Percentiles rank a stretch among this genome's conserved stretches.
These are phyloP conservation scores for Lepus timidus DNA, from an alignment of 2,113 vertebrate species.

Conservation along the genomic window DNA sequence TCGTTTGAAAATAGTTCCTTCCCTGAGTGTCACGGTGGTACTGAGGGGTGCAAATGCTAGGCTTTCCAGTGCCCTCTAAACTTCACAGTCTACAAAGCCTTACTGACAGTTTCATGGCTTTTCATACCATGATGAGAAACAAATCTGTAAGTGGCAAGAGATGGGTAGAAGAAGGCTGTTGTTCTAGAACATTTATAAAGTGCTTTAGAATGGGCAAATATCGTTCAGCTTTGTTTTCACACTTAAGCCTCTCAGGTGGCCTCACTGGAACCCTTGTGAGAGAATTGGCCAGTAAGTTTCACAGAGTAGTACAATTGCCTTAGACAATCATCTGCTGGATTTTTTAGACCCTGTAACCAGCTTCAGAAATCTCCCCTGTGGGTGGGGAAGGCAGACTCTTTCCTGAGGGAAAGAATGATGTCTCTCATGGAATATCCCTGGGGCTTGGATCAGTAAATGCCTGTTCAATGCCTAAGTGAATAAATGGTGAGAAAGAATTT, in stretches of 20 bases:
- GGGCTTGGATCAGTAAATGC: neutral
- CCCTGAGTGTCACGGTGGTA: neutral
- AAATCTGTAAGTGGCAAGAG: neutral
- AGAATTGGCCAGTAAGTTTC: conserved; percentile 4
- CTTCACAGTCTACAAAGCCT: neutral
- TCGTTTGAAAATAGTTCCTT: neutral
- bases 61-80: neutral
- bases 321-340: neutral
- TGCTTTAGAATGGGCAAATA: conserved; percentile 12
- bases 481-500: conserved; percentile 14
- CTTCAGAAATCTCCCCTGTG: neutral
- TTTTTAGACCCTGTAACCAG: conserved; percentile 21
- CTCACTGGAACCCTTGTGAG: neutral
- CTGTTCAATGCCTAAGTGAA: neutral
- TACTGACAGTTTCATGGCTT: neutral
- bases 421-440: neutral
- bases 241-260: neutral
- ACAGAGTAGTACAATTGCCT: neutral
- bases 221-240: neutral
- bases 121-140: neutral
- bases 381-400: neutral
- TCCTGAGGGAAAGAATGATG: neutral
- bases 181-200: neutral
- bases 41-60: neutral
- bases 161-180: neutral